These are phyloP conservation scores for Lamprotornis superbus DNA, from an alignment of 2,113 vertebrate species.

Conservation along the genomic window DNA sequence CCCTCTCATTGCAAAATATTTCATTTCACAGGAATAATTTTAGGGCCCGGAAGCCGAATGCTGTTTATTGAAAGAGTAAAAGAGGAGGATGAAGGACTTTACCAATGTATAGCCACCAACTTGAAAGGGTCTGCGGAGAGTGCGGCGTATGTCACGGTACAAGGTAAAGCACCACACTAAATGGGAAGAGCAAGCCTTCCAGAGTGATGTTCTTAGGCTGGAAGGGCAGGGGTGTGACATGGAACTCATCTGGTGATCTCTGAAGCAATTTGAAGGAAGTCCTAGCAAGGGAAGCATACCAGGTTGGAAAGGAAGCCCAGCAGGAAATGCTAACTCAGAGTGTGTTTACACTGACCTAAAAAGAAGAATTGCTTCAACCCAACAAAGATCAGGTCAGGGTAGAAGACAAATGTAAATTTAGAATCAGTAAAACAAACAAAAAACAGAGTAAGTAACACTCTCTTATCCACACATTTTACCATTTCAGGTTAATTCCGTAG, in stretches of 20 bases:
- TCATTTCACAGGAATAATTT: conserved; percentile 82
- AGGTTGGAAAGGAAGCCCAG: conserved; percentile 54
- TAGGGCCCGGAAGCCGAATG: conserved; percentile 81
- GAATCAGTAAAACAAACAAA: conserved; percentile 56
- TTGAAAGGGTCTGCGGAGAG: conserved; percentile 84
- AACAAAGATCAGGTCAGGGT: conserved; percentile 52
- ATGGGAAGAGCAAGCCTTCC: neutral
- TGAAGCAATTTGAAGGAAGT: neutral
- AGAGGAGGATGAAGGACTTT: conserved; percentile 88
- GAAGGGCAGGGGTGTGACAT: neutral
- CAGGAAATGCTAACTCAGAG: conserved; percentile 62
- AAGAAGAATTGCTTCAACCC: conserved; percentile 40
- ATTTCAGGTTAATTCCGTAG: neutral
- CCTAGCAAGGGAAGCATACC: conserved; percentile 9
- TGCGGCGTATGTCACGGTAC: conserved; percentile 85
- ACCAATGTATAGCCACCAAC: conserved; percentile 88
- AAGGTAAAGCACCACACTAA: conserved; percentile 75
- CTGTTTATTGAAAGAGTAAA: conserved; percentile 91
- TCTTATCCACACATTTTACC: neutral
- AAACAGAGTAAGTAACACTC: neutral
- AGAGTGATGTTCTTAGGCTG: neutral
- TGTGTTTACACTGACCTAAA: conserved; percentile 40
- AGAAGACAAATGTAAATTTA: conserved; percentile 31
- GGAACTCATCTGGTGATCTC: neutral
- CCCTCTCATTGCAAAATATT: conserved; percentile 64